Evolutionary conservation across 2,888 invertebrate species (phyloP).

Genomic region (Agriopis leucophaearia): DNA sequence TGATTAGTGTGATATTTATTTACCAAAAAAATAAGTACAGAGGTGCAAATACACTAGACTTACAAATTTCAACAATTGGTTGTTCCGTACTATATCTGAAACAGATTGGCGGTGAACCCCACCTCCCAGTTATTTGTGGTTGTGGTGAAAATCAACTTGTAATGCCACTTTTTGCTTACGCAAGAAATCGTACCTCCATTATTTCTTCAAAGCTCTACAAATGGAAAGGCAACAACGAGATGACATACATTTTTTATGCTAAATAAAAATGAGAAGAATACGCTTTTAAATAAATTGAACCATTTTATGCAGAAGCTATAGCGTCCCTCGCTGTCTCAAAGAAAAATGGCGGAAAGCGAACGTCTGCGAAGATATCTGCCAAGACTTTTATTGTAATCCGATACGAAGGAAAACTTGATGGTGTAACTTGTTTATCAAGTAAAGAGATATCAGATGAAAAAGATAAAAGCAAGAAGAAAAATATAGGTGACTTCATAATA

Average conservation of each 20-base stretch:
- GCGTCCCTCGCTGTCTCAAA: conserved; percentile 23
- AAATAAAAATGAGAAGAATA: conserved; percentile 26
- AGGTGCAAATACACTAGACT: too few relatives aligned
- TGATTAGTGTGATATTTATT: too few relatives aligned
- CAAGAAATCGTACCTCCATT: conserved; percentile 2
- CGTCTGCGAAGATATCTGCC: conserved; percentile 52
- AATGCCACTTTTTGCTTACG: not conserved
- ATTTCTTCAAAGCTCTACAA: conserved; percentile 10
- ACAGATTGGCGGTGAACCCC: too few relatives aligned
- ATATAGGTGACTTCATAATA: conserved; percentile 6
- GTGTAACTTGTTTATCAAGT: conserved; percentile 54
- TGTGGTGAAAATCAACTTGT: not conserved
- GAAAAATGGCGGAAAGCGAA: conserved; percentile 48
- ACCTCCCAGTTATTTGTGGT: not conserved
- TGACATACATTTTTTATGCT: conserved; percentile 9
- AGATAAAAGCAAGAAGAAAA: conserved; percentile 46
- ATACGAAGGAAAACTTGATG: conserved; percentile 57
- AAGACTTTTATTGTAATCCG: conserved; percentile 62
- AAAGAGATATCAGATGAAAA: conserved; percentile 53
- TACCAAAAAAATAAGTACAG: too few relatives aligned
- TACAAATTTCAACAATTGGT: too few relatives aligned
- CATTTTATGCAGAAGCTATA: conserved; percentile 43
- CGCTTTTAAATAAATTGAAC: conserved; percentile 46
- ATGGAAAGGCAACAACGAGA: conserved; percentile 2
- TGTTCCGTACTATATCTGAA: too few relatives aligned